These are phyloP conservation scores for Malurus elegans DNA, from an alignment of 2,113 vertebrate genomes.

Conservation along the genomic window DNA sequence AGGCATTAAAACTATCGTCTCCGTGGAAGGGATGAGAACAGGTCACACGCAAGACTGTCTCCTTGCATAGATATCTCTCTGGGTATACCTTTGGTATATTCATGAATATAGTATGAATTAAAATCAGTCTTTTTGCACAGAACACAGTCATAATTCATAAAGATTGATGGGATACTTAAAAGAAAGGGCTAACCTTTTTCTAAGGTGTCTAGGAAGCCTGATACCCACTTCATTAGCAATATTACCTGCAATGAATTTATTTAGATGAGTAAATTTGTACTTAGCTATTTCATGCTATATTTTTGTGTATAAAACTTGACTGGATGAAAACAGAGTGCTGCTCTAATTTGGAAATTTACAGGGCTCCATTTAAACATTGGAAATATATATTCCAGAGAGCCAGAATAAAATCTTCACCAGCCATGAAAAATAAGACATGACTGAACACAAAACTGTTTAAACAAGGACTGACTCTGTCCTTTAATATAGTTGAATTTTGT, in stretches of 20 bases:
- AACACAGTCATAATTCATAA: constrained; percentile 41
- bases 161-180: constrained; percentile 55
- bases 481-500: constrained; percentile 15
- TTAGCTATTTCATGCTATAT: not conserved
- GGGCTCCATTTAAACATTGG: not conserved
- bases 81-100: constrained; percentile 36
- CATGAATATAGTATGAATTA: constrained; percentile 56
- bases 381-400: constrained; percentile 4
- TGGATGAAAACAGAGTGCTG: not conserved
- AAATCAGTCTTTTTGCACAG: constrained; percentile 51
- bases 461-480: not conserved
- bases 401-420: not conserved
- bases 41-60: constrained; percentile 18
- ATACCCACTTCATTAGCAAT: constrained; percentile 47
- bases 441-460: not conserved
- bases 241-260: constrained; percentile 24
- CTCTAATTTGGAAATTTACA: not conserved
- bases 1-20: not conserved
- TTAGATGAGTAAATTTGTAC: not conserved
- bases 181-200: constrained; percentile 50
- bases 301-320: not conserved
- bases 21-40: not conserved
- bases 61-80: not conserved
- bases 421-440: not conserved
- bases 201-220: constrained; percentile 35